A percentile compares a stretch with the other conserved stretches of the same genome.
Evolutionary conservation across 2,797 vertebrate species (phyloP).

Genomic region (Sebastes vulpes): DNA sequence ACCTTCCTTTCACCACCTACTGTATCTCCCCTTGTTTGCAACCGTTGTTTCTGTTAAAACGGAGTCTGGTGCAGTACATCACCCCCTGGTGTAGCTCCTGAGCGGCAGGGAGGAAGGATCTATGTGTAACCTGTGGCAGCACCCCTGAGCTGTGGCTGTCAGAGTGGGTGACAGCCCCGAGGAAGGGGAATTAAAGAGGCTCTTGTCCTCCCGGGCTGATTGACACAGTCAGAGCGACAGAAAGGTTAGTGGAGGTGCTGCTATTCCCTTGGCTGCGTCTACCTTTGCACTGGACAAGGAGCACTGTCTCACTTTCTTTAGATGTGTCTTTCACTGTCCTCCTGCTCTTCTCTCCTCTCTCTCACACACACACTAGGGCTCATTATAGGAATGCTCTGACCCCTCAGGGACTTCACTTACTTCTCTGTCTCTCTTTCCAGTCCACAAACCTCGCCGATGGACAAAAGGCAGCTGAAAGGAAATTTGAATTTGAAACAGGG

Average conservation of each 20-base stretch:
- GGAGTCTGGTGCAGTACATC: constrained; percentile 16
- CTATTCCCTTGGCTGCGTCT: constrained; percentile 65
- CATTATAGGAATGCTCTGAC: constrained; percentile 77
- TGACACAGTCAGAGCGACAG: constrained; percentile 63
- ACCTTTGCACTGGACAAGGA: constrained; percentile 43
- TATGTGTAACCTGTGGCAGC: constrained; percentile 55
- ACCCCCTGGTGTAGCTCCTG: constrained; percentile 16
- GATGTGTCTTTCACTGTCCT: constrained; percentile 24
- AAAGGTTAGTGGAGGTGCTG: constrained; percentile 59
- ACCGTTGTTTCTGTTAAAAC: not conserved
- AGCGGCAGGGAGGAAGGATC: constrained; percentile 30
- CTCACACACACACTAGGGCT: constrained; percentile 48
- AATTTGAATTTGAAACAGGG: constrained; percentile 88
- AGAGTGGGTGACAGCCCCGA: constrained; percentile 40
- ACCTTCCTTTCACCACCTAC: constrained; percentile 1
- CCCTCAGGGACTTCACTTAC: constrained; percentile 81
- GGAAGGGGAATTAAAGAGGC: constrained; percentile 66
- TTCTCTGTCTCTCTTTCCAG: constrained; percentile 81
- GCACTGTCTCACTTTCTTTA: constrained; percentile 62
- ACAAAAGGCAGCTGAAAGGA: constrained; percentile 85
- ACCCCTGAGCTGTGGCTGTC: constrained; percentile 31
- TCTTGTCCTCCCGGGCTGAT: constrained; percentile 67
- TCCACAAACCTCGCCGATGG: constrained; percentile 81
- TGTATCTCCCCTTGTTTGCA: not conserved
- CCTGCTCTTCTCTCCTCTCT: not conserved